Evolutionary conservation across 2,888 invertebrate genomes (phyloP).

Genomic region (Drosophila mimica): DNA sequence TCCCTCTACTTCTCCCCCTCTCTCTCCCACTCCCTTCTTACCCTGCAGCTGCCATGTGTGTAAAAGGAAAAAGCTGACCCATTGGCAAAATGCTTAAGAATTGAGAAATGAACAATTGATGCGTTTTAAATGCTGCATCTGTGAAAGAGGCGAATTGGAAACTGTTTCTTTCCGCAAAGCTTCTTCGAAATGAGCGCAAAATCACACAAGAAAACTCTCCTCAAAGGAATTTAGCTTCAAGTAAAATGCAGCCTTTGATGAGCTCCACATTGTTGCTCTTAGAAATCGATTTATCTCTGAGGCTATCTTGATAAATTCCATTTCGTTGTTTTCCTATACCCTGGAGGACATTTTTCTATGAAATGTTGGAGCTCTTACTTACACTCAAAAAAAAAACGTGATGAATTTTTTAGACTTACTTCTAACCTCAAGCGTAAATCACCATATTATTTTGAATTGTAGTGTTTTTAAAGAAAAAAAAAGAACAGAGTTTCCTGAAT

Average conservation of each 20-base stretch:
- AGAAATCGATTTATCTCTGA: background rate
- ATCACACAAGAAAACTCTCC: background rate
- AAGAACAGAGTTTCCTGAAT: too few relatives aligned
- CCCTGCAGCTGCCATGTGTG: background rate
- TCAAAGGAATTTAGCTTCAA: background rate
- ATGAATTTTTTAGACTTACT: too few relatives aligned
- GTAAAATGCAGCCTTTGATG: background rate
- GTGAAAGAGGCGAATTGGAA: background rate
- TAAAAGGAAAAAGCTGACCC: conserved; percentile 15
- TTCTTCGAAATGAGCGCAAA: background rate
- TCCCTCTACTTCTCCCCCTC: background rate
- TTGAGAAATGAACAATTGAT: conserved; percentile 28
- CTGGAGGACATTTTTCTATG: background rate
- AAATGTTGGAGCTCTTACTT: background rate
- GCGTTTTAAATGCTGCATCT: conserved; percentile 17
- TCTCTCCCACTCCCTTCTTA: background rate
- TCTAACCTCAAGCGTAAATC: too few relatives aligned
- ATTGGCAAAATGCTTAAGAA: conserved; percentile 23
- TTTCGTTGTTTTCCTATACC: background rate
- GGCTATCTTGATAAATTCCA: background rate
- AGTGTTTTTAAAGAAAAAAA: background rate
- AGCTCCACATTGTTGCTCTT: background rate
- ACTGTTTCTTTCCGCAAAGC: background rate
- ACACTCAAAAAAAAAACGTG: background rate
- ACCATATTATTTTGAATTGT: background rate